Evolutionary conservation across 2,888 invertebrate species (phyloP).

Genomic region (Protodeltote pygarga): DNA sequence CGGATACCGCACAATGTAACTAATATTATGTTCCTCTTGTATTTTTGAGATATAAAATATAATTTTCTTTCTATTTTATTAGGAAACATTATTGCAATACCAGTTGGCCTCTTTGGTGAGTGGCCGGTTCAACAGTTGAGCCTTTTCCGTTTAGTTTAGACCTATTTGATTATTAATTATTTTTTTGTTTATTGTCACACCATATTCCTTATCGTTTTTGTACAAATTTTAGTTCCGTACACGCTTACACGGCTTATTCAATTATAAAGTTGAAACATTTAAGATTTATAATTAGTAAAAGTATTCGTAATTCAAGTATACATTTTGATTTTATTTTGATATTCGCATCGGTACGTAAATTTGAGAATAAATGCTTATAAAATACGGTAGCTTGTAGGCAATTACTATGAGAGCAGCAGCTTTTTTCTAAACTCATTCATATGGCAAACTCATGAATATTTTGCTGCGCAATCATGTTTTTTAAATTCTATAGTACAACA

Average conservation of each 20-base stretch:
- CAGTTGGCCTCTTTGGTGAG: slow-evolving; percentile 86
- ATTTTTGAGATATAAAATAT: slow-evolving; percentile 56
- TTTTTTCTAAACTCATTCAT: slow-evolving; percentile 41
- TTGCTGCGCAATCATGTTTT: slow-evolving; percentile 48
- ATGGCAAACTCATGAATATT: slow-evolving; percentile 41
- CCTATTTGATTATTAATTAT: slow-evolving; percentile 52
- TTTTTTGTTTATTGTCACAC: slow-evolving; percentile 49
- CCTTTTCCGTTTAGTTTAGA: slow-evolving; percentile 65
- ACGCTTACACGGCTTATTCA: slow-evolving; percentile 77
- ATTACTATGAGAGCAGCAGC: slow-evolving; percentile 34
- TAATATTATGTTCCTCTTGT: slow-evolving; percentile 56
- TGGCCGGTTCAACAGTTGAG: slow-evolving; percentile 65
- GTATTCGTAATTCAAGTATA: slow-evolving; percentile 27
- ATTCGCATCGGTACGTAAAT: slow-evolving; percentile 36
- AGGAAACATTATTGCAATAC: slow-evolving; percentile 85
- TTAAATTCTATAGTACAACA: slow-evolving; percentile 40
- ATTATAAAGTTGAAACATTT: slow-evolving; percentile 43
- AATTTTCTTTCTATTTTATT: slow-evolving; percentile 76
- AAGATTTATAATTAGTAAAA: slow-evolving; percentile 35
- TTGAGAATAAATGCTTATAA: slow-evolving; percentile 32
- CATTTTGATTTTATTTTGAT: slow-evolving; percentile 27
- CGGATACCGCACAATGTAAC: slow-evolving; percentile 59
- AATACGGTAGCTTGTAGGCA: slow-evolving; percentile 33
- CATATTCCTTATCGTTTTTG: slow-evolving; percentile 41
- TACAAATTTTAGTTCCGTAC: slow-evolving; percentile 54